A percentile compares a stretch with the other conserved stretches of the same genome.
These are phyloP conservation scores for Actinopyga echinites DNA, from an alignment of 53 echinoderm and acorn worm genomes.

Conservation along the genomic window DNA sequence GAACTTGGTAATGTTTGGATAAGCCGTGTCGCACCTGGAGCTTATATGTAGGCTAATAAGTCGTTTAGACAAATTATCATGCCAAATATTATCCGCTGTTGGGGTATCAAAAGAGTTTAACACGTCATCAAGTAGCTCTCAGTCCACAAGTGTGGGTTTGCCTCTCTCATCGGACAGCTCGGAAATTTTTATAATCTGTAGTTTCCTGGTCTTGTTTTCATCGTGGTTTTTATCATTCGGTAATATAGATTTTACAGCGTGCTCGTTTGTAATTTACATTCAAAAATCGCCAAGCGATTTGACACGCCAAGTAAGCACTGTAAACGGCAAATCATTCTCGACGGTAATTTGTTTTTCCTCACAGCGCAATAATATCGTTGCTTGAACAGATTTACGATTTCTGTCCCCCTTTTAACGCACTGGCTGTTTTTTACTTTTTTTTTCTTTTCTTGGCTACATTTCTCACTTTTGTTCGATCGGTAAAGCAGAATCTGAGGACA, in stretches of 20 bases:
- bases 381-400: background rate
- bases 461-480: too few species aligned
- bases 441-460: too few species aligned
- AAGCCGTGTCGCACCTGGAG: too few species aligned
- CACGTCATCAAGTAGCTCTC: background rate
- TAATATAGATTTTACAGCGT: background rate
- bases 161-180: background rate
- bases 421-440: too few species aligned
- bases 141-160: background rate
- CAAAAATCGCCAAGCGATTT: conserved; percentile 26
- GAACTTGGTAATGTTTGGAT: too few species aligned
- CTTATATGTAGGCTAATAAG: too few species aligned
- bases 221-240: background rate
- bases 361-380: background rate
- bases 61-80: too few species aligned
- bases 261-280: conserved; percentile 6
- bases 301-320: conserved; percentile 10
- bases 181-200: background rate
- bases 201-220: background rate
- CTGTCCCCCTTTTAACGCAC: background rate
- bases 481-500: too few species aligned
- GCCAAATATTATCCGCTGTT: too few species aligned
- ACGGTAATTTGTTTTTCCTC: background rate
- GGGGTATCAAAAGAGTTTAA: too few species aligned
- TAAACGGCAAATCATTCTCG: background rate